phyloP scores from a whole-genome alignment of 1,140 invertebrate species.

The Cataglyphis hispanica region DNA sequence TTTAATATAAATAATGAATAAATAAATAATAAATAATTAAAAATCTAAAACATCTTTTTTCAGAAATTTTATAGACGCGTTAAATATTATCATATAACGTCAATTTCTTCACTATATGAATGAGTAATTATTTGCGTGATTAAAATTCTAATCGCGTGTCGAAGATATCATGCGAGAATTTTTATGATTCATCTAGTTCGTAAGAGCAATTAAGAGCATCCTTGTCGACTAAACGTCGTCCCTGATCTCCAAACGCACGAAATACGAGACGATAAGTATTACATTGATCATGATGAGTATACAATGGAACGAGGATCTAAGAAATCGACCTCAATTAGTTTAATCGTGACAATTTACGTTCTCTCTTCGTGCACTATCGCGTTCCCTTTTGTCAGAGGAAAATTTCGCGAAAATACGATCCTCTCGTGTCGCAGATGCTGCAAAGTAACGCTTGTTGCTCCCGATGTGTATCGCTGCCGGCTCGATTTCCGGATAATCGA shows the following conservation, averaged over 20 bases:
- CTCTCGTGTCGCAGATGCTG: neutral
- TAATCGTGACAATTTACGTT: slow-evolving; percentile 65
- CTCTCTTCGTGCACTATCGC: too few relatives aligned
- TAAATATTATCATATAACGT: neutral
- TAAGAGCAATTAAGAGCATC: neutral
- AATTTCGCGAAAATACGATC: neutral
- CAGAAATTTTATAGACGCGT: neutral
- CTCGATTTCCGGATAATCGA: slow-evolving; percentile 47
- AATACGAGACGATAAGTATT: neutral
- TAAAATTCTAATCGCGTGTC: neutral
- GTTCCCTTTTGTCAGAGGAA: neutral
- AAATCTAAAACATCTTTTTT: neutral
- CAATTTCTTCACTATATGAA: slow-evolving; percentile 11
- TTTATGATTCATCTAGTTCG: neutral
- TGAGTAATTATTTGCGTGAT: too few relatives aligned
- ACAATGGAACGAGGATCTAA: slow-evolving; percentile 28
- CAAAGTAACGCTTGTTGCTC: neutral
- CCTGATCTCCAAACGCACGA: neutral
- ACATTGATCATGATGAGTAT: neutral
- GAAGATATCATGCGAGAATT: neutral
- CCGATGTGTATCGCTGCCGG: neutral
- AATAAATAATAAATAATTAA: slow-evolving; percentile 32
- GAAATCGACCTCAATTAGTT: slow-evolving; percentile 74
- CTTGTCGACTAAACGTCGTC: neutral
- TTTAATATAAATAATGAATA: slow-evolving; percentile 5